A percentile compares a stretch with the other conserved stretches of the same genome.
These are phyloP conservation scores for Cyanoderma ruficeps DNA, from an alignment of 2,113 vertebrate species.

Conservation along the genomic window DNA sequence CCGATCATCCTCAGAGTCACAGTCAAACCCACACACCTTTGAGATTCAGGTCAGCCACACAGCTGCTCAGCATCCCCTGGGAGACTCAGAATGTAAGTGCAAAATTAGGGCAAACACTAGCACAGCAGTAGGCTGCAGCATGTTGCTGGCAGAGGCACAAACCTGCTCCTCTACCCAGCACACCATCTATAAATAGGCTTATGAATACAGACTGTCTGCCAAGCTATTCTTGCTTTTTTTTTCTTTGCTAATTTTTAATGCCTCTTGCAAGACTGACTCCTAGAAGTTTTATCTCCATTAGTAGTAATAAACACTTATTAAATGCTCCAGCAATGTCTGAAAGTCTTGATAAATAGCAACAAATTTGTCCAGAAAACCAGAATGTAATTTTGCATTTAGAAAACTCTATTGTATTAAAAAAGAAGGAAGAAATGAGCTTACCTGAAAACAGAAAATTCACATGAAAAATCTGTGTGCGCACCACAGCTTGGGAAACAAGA, in stretches of 20 bases:
- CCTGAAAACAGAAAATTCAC: conserved; percentile 21
- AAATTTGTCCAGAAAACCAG: background rate
- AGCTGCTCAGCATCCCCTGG: background rate
- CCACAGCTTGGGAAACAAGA: background rate
- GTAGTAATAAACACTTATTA: conserved; percentile 35
- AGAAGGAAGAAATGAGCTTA: background rate
- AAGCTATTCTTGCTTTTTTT: background rate
- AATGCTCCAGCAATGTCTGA: background rate
- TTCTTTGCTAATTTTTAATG: conserved; percentile 21
- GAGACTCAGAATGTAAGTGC: conserved; percentile 2
- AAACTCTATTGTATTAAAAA: background rate
- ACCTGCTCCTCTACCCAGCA: conserved; percentile 3
- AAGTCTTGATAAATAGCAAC: conserved; percentile 6
- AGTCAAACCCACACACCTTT: background rate
- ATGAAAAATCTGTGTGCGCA: background rate
- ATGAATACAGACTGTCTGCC: conserved; percentile 47
- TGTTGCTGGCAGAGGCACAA: conserved; percentile 48
- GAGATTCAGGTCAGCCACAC: conserved; percentile 46
- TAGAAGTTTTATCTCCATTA: conserved; percentile 53
- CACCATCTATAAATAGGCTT: conserved; percentile 52
- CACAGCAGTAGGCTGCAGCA: conserved; percentile 32
- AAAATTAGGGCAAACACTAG: conserved; percentile 54
- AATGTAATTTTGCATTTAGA: background rate
- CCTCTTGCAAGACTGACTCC: conserved; percentile 12
- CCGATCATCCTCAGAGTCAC: background rate